These are phyloP conservation scores for Gallinago nigripennis DNA, from an alignment of 2,797 vertebrate genomes.

Conservation along the genomic window DNA sequence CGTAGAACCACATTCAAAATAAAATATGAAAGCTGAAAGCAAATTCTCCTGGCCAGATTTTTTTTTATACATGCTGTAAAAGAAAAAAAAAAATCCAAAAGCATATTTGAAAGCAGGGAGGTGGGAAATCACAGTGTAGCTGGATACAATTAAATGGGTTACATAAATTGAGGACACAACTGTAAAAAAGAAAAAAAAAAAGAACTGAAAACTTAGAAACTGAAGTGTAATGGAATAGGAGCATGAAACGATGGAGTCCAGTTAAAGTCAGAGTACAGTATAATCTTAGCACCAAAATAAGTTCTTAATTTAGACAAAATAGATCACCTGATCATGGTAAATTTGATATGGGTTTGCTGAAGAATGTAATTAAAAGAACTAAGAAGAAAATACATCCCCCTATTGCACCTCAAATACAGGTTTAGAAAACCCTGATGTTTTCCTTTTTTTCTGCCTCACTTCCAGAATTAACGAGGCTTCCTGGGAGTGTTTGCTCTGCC, in stretches of 20 bases:
- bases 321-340: neutral
- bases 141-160: neutral
- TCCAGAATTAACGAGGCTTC: neutral
- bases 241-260: neutral
- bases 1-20: neutral
- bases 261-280: neutral
- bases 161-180: neutral
- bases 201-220: neutral
- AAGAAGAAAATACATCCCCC: neutral
- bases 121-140: neutral
- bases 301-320: neutral
- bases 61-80: neutral
- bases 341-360: neutral
- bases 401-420: neutral
- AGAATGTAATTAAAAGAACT: neutral
- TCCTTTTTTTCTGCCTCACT: neutral
- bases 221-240: neutral
- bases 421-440: neutral
- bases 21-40: neutral
- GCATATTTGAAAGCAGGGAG: neutral
- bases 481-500: constrained; percentile 11
- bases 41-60: neutral
- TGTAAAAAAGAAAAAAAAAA: fast-evolving
- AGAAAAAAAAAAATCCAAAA: neutral
- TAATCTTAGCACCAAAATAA: neutral